Evolutionary conservation across 2,797 vertebrate genomes (phyloP).

Genomic region (Ambastaia sidthimunki): DNA sequence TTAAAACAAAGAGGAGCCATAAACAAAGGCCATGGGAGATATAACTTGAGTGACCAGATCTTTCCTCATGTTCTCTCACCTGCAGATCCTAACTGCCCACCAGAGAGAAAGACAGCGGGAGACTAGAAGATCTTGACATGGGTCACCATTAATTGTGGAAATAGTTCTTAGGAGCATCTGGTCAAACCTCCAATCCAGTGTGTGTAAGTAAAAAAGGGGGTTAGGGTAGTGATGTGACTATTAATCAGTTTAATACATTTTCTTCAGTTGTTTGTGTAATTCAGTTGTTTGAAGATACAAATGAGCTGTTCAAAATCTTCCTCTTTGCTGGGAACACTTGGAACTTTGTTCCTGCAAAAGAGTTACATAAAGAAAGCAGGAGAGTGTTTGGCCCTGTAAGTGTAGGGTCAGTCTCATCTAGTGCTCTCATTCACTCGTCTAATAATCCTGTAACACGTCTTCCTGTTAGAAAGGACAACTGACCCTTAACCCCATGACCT

Average conservation of each 20-base stretch:
- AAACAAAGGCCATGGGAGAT: conserved; percentile 51
- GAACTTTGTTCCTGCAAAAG: conserved; percentile 46
- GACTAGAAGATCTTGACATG: conserved; percentile 7
- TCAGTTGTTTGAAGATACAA: conserved; percentile 11
- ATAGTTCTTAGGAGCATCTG: conserved; percentile 13
- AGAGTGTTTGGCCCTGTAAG: conserved; percentile 47
- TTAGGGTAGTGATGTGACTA: background rate
- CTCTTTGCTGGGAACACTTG: conserved; percentile 28
- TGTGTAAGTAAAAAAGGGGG: conserved; percentile 6
- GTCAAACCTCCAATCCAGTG: background rate
- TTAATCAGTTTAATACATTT: conserved; percentile 29
- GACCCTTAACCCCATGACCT: conserved; percentile 51
- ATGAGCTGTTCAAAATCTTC: conserved; percentile 25
- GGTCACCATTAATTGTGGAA: conserved; percentile 18
- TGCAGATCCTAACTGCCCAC: conserved; percentile 36
- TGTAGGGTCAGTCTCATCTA: conserved; percentile 39
- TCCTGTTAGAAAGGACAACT: conserved; percentile 42
- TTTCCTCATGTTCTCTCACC: conserved; percentile 37
- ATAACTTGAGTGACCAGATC: conserved; percentile 36
- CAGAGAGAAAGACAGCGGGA: background rate
- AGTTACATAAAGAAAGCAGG: conserved; percentile 35
- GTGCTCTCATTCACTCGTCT: conserved; percentile 52
- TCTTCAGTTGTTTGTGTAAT: background rate
- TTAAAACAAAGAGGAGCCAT: conserved; percentile 27
- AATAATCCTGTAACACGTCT: conserved; percentile 52